Conservation (phyloP, 2,113 vertebrate species). For the Datnioides undecimradiatus region DNA sequence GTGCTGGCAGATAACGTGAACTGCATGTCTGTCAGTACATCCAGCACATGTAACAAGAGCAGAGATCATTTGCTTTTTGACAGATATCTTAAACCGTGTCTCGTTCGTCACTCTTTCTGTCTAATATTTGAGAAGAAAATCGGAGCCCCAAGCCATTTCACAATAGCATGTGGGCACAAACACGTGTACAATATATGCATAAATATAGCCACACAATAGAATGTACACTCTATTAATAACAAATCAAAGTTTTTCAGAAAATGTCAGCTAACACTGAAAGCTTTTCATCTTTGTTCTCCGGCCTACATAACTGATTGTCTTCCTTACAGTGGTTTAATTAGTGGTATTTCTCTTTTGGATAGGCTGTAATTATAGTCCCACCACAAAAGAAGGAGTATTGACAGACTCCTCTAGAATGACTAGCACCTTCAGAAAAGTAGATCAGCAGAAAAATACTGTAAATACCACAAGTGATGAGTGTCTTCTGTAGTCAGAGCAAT, state of each 20-base stretch:
- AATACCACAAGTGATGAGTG: neutral
- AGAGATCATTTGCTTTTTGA: conserved; percentile 10
- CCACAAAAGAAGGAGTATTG: conserved; percentile 27
- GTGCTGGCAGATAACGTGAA: neutral
- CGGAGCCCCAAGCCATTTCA: neutral
- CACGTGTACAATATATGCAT: neutral
- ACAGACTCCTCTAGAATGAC: conserved; percentile 8
- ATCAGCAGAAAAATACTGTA: neutral
- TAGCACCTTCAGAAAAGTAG: conserved; percentile 23
- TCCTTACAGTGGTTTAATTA: conserved; percentile 36
- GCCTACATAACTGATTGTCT: conserved; percentile 28
- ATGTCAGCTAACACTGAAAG: conserved; percentile 14
- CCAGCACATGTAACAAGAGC: neutral
- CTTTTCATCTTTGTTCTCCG: conserved; percentile 31
- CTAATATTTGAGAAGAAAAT: neutral
- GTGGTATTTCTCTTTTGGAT: conserved; percentile 34
- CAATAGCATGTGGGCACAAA: conserved; percentile 1
- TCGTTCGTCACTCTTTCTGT: neutral
- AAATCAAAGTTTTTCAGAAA: conserved; percentile 15
- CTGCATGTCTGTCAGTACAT: neutral
- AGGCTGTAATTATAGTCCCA: conserved; percentile 40
- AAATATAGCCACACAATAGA: conserved; percentile 6
- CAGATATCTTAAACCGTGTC: neutral
- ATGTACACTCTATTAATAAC: conserved; percentile 2
- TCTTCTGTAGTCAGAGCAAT: neutral